A percentile compares a stretch with the other conserved stretches of the same genome.
Conservation (phyloP, 2,888 invertebrate genomes). For the Cerceris ruficornis region DNA sequence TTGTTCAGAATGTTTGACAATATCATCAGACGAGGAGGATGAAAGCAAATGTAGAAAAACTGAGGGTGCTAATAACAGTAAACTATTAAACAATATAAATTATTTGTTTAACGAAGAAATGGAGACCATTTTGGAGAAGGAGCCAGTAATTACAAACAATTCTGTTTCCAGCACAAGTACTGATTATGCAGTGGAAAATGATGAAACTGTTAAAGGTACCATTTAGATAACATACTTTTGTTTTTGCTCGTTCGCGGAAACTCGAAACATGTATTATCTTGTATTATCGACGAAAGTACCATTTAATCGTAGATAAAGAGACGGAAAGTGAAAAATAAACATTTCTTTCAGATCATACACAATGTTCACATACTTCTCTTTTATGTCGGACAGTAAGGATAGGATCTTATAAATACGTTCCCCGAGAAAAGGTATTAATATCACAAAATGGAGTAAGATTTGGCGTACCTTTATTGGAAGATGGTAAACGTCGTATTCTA, state of each 20-base stretch:
- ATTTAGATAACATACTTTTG: background rate
- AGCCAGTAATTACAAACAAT: constrained; percentile 79
- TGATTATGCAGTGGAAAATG: constrained; percentile 39
- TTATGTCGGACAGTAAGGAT: constrained; percentile 91
- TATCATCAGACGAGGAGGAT: constrained; percentile 82
- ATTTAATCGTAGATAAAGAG: constrained; percentile 26
- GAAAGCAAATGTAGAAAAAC: constrained; percentile 64
- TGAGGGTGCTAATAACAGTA: constrained; percentile 48
- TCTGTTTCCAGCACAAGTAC: constrained; percentile 50
- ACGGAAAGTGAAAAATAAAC: constrained; percentile 30
- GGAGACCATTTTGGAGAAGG: constrained; percentile 77
- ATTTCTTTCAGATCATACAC: constrained; percentile 76
- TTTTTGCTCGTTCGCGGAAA: background rate
- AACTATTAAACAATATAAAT: constrained; percentile 47
- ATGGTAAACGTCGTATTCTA: constrained; percentile 69
- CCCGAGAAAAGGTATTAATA: constrained; percentile 87
- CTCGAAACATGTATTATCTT: background rate
- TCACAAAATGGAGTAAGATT: constrained; percentile 81
- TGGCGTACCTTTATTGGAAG: constrained; percentile 80
- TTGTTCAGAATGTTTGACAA: constrained; percentile 78
- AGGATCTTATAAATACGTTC: constrained; percentile 91
- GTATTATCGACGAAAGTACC: background rate
- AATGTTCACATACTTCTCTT: constrained; percentile 83
- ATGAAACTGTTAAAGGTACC: constrained; percentile 51
- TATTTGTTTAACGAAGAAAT: constrained; percentile 62